These are phyloP conservation scores for Amblyteles armatorius DNA, from an alignment of 2,888 invertebrate genomes.

Conservation along the genomic window DNA sequence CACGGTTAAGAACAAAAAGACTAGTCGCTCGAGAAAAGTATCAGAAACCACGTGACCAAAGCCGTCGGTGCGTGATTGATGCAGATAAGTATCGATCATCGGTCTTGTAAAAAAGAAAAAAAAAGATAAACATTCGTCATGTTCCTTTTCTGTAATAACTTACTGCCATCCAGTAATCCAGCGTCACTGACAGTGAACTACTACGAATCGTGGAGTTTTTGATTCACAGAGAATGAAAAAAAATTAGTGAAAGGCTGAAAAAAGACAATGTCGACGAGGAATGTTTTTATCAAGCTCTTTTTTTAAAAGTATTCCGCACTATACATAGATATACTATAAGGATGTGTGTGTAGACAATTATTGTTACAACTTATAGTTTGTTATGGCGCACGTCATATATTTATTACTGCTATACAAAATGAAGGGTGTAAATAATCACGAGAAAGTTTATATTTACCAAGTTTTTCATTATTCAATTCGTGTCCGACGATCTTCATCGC, in stretches of 20 bases:
- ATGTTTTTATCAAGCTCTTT: slow-evolving; percentile 17
- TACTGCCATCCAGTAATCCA: slow-evolving; percentile 18
- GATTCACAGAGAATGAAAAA: not conserved
- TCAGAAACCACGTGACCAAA: slow-evolving; percentile 78
- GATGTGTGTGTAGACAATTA: slow-evolving; percentile 43
- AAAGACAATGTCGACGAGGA: slow-evolving; percentile 10
- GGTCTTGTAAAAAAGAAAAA: not conserved
- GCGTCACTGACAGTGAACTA: not conserved
- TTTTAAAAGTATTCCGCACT: slow-evolving; percentile 17
- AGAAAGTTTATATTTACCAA: slow-evolving; percentile 60
- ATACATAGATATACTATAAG: not conserved
- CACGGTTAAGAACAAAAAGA: slow-evolving; percentile 78
- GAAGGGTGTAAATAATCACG: slow-evolving; percentile 57
- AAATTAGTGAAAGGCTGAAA: slow-evolving; percentile 35
- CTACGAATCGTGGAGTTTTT: not conserved
- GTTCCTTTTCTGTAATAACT: slow-evolving; percentile 46
- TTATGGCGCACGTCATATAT: slow-evolving; percentile 37
- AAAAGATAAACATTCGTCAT: slow-evolving; percentile 26
- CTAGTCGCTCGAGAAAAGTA: slow-evolving; percentile 75
- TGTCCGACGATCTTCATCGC: not conserved
- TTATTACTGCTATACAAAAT: slow-evolving; percentile 43
- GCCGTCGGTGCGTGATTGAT: slow-evolving; percentile 22
- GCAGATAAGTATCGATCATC: not conserved
- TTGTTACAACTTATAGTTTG: slow-evolving; percentile 59
- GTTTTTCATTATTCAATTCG: slow-evolving; percentile 16